phyloP scores from a whole-genome alignment of 2,888 invertebrate species.

The Brenthis daphne region DNA sequence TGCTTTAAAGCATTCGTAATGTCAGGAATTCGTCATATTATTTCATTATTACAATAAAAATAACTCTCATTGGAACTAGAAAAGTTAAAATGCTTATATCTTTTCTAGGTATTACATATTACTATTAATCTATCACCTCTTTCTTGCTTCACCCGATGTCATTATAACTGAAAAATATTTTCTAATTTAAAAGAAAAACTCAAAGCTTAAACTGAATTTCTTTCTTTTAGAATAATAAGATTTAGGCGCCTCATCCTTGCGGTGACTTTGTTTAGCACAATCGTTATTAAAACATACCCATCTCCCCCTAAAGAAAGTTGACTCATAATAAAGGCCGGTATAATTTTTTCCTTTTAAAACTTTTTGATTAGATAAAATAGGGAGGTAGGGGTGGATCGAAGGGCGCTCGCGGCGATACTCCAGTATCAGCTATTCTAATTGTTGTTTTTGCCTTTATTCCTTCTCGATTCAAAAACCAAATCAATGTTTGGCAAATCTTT shows the following conservation, averaged over 20 bases:
- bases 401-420: slow-evolving; percentile 69
- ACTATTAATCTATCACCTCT: not conserved
- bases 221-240: slow-evolving; percentile 36
- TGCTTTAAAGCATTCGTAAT: too few relatives aligned
- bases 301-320: slow-evolving; percentile 79
- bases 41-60: too few relatives aligned
- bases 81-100: too few relatives aligned
- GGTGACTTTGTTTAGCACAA: slow-evolving; percentile 56
- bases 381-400: slow-evolving; percentile 66
- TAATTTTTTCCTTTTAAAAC: slow-evolving; percentile 83
- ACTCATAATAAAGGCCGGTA: slow-evolving; percentile 82
- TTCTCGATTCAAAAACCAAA: slow-evolving; percentile 59
- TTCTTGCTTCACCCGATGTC: not conserved
- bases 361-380: slow-evolving; percentile 84
- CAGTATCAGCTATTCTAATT: slow-evolving; percentile 80
- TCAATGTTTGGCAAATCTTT: slow-evolving; percentile 15
- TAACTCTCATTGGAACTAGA: too few relatives aligned
- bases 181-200: slow-evolving; percentile 8
- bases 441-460: slow-evolving; percentile 75
- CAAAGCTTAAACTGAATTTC: slow-evolving; percentile 25
- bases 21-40: too few relatives aligned
- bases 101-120: too few relatives aligned
- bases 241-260: slow-evolving; percentile 36
- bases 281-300: slow-evolving; percentile 81
- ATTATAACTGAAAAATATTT: slow-evolving; percentile 2